A percentile compares a stretch with the other conserved stretches of the same genome.
These are phyloP conservation scores for Actinostola sp. DNA, from an alignment of 92 coral and sea anemone species.

Conservation along the genomic window DNA sequence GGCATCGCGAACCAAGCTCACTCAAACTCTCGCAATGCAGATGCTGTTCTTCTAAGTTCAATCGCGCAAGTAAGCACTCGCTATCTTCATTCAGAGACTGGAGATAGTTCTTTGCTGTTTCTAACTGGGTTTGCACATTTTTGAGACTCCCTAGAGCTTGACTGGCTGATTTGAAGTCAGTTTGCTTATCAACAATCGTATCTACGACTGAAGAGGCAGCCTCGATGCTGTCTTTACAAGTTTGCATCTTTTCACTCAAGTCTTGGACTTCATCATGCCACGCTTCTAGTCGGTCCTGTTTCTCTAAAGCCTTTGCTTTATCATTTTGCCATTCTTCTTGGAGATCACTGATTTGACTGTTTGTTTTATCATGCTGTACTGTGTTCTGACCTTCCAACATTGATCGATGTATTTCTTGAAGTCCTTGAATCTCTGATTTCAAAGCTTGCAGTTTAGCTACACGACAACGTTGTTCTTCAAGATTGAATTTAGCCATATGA, in stretches of 20 bases:
- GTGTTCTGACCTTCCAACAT: conserved; percentile 37
- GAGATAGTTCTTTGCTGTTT: conserved; percentile 41
- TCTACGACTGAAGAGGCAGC: conserved; percentile 35
- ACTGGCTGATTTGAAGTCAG: conserved; percentile 53
- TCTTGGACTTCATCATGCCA: conserved; percentile 60
- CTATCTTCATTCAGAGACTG: conserved; percentile 37
- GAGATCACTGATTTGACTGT: conserved; percentile 29
- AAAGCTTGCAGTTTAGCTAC: conserved; percentile 36
- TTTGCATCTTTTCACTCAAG: conserved; percentile 39
- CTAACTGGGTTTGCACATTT: conserved; percentile 54
- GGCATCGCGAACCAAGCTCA: conserved; percentile 32
- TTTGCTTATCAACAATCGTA: conserved; percentile 14
- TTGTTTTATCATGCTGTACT: conserved; percentile 25
- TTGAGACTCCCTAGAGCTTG: conserved; percentile 58
- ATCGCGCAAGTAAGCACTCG: conserved; percentile 29
- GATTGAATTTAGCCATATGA: conserved; percentile 17
- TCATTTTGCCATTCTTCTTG: conserved; percentile 50
- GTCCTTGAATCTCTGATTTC: conserved; percentile 33
- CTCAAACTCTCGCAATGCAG: conserved; percentile 31
- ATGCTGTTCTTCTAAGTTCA: conserved; percentile 43
- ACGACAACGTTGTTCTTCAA: conserved; percentile 19
- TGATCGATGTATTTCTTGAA: conserved; percentile 43
- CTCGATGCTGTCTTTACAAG: conserved; percentile 35
- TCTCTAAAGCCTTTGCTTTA: conserved; percentile 27
- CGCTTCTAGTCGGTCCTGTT: conserved; percentile 43